phyloP scores from a whole-genome alignment of 2,113 vertebrate species.

The Meriones unguiculatus region DNA sequence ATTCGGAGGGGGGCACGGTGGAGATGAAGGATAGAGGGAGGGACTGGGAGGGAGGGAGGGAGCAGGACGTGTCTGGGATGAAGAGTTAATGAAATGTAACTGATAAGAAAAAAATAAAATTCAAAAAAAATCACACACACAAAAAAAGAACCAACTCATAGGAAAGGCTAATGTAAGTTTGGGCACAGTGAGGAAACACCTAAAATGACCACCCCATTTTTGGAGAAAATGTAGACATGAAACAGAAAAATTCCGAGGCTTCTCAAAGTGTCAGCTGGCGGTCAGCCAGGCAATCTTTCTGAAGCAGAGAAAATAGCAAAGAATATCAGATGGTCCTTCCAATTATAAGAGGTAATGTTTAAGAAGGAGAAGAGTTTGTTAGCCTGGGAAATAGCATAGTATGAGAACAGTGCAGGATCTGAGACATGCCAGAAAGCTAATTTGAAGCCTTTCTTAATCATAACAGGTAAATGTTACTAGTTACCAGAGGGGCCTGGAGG shows the following conservation, averaged over 20 bases:
- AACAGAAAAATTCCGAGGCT: background rate
- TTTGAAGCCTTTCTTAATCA: background rate
- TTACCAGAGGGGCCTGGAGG: background rate
- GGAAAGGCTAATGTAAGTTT: too few relatives aligned
- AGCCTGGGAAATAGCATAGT: background rate
- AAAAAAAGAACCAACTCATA: too few relatives aligned
- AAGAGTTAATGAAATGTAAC: too few relatives aligned
- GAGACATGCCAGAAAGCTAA: background rate
- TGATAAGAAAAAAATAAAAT: too few relatives aligned
- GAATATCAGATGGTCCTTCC: background rate
- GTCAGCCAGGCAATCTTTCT: background rate
- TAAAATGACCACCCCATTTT: background rate
- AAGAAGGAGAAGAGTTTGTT: background rate
- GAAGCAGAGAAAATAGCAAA: background rate
- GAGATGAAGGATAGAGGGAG: too few relatives aligned
- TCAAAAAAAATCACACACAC: too few relatives aligned
- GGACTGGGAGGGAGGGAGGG: too few relatives aligned
- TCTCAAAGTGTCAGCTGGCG: too few relatives aligned
- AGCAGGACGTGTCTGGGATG: too few relatives aligned
- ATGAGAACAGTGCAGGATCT: accelerated
- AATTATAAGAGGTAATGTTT: background rate
- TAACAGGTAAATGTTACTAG: background rate
- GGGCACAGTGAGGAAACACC: background rate
- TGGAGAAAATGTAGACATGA: too few relatives aligned
- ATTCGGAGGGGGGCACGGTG: too few relatives aligned